A percentile compares a stretch with the other conserved stretches of the same genome.
phyloP scores from a whole-genome alignment of 2,113 vertebrate species.

The Ivindomyrus marchei region DNA sequence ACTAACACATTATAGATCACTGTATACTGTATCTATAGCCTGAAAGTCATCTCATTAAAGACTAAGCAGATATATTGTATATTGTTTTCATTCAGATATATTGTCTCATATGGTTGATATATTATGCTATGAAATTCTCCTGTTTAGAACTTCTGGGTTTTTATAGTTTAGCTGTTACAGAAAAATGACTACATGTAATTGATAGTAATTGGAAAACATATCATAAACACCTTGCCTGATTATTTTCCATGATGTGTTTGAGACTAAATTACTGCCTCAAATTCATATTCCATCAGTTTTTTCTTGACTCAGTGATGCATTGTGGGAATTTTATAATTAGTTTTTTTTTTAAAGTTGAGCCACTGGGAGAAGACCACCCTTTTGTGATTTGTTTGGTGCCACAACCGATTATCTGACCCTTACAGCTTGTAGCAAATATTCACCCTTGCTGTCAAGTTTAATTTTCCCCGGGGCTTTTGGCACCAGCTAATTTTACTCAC shows the following conservation, averaged over 20 bases:
- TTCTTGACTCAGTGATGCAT: not conserved
- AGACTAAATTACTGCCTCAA: not conserved
- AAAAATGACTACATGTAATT: not conserved
- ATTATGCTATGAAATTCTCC: not conserved
- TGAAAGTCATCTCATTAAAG: not conserved
- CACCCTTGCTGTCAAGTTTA: constrained; percentile 9
- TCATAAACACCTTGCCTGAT: not conserved
- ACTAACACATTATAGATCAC: not conserved
- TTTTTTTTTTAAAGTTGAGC: not conserved
- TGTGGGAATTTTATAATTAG: not conserved
- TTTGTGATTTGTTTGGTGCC: constrained; percentile 9
- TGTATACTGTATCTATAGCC: not conserved
- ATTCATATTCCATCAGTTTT: not conserved
- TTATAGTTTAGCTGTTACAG: not conserved
- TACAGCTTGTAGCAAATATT: constrained; percentile 10
- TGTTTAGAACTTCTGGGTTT: not conserved
- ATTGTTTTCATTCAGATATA: not conserved
- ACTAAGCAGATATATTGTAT: not conserved
- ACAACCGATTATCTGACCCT: constrained; percentile 11
- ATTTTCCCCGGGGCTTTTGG: not conserved
- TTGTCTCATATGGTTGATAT: not conserved
- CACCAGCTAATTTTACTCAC: constrained; percentile 5
- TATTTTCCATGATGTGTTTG: not conserved
- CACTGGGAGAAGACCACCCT: constrained; percentile 4
- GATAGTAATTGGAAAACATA: not conserved